phyloP scores from a whole-genome alignment of 2,113 vertebrate species.

The Arizona elegans region DNA sequence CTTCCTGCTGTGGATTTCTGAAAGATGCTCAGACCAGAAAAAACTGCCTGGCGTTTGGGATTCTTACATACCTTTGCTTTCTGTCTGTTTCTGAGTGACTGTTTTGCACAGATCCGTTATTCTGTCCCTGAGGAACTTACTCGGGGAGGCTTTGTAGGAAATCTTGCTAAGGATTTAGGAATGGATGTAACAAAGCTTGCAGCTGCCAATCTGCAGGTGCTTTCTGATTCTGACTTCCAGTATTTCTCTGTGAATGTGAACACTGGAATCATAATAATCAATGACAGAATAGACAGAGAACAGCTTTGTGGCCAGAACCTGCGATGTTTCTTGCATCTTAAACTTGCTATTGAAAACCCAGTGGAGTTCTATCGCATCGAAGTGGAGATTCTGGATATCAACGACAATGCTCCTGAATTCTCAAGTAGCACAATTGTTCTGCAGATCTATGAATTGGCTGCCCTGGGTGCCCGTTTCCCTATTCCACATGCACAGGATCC shows the following conservation, averaged over 20 bases:
- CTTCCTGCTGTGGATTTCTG: slow-evolving; percentile 56
- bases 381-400: slow-evolving; percentile 79
- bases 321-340: slow-evolving; percentile 72
- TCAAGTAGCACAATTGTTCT: slow-evolving; percentile 70
- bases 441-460: slow-evolving; percentile 77
- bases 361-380: slow-evolving; percentile 77
- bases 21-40: slow-evolving; percentile 66
- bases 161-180: slow-evolving; percentile 82
- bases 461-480: slow-evolving; percentile 73
- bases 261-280: slow-evolving; percentile 65
- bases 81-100: slow-evolving; percentile 77
- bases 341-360: slow-evolving; percentile 77
- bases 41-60: slow-evolving; percentile 70
- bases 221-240: slow-evolving; percentile 77
- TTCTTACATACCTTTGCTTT: slow-evolving; percentile 77
- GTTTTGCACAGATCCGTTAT: slow-evolving; percentile 72
- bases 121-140: slow-evolving; percentile 74
- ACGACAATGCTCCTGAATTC: slow-evolving; percentile 79
- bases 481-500: slow-evolving; percentile 77
- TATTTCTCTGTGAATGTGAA: slow-evolving; percentile 74
- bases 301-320: slow-evolving; percentile 67
- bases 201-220: slow-evolving; percentile 78
- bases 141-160: slow-evolving; percentile 71
- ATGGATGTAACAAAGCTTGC: slow-evolving; percentile 78
- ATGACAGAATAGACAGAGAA: slow-evolving; percentile 72